phyloP scores from a whole-genome alignment of 1,140 invertebrate genomes.

The Dryas iulia region DNA sequence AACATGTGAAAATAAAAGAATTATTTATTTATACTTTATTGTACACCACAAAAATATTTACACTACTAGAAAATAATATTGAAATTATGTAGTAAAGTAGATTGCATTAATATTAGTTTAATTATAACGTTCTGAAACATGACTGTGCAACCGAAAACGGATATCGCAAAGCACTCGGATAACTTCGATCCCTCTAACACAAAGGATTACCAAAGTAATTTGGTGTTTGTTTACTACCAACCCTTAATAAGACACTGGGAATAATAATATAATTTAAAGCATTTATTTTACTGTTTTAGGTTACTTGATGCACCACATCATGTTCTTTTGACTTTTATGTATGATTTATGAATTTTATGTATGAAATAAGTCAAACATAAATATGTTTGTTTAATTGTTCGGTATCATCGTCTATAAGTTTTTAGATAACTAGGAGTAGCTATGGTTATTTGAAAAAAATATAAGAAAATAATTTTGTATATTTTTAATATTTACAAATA shows the following conservation, averaged over 20 bases:
- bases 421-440: too few relatives aligned
- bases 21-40: too few relatives aligned
- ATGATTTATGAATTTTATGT: too few relatives aligned
- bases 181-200: slow-evolving; percentile 13
- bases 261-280: background rate
- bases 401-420: too few relatives aligned
- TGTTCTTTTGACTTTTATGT: background rate
- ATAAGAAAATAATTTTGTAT: too few relatives aligned
- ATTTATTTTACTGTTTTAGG: background rate
- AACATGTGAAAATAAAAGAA: too few relatives aligned
- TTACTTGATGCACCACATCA: background rate
- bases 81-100: background rate
- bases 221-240: slow-evolving; percentile 7
- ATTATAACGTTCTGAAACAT: background rate
- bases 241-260: background rate
- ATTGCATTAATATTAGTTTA: background rate
- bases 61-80: too few relatives aligned
- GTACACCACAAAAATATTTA: too few relatives aligned
- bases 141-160: background rate
- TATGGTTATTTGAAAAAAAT: too few relatives aligned
- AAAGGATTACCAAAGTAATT: slow-evolving; percentile 21
- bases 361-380: background rate
- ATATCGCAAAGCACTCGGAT: slow-evolving; percentile 10
- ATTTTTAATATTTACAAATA: too few relatives aligned
- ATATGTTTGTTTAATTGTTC: too few relatives aligned